Conservation (phyloP, 2,888 invertebrate species). For the Bellardia pandia region DNA sequence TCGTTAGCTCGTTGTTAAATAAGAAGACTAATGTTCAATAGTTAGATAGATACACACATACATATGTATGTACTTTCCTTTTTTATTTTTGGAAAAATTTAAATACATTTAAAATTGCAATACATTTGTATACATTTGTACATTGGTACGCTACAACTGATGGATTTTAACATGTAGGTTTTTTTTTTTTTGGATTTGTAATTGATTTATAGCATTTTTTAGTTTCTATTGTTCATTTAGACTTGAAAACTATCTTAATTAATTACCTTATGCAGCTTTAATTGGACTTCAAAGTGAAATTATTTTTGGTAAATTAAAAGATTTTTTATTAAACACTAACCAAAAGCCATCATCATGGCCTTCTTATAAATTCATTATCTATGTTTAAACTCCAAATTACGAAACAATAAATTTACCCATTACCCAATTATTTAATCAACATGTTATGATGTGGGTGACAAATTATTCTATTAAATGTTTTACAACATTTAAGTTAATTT, state of each 20-base stretch:
- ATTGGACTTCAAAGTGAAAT: neutral
- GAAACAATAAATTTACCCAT: neutral
- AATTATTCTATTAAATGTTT: neutral
- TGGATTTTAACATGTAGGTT: neutral
- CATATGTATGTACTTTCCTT: conserved; percentile 40
- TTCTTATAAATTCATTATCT: too few relatives aligned
- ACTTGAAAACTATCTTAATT: conserved; percentile 14
- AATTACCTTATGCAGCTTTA: neutral
- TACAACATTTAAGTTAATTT: neutral
- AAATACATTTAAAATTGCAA: conserved; percentile 53
- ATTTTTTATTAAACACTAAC: too few relatives aligned
- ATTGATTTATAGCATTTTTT: conserved; percentile 31
- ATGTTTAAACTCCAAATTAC: neutral
- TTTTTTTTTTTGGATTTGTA: neutral
- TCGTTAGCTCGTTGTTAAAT: conserved; percentile 6
- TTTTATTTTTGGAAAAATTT: conserved; percentile 40
- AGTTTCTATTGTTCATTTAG: conserved; percentile 30
- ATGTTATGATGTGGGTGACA: neutral
- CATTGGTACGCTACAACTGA: neutral
- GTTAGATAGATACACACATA: neutral
- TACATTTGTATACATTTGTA: too few relatives aligned
- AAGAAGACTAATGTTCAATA: conserved; percentile 54
- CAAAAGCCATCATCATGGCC: too few relatives aligned
- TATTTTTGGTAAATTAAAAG: too few relatives aligned
- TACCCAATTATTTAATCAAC: conserved; percentile 5